These are phyloP conservation scores for Oscheius onirici DNA, from an alignment of 2,888 invertebrate species.

Conservation along the genomic window DNA sequence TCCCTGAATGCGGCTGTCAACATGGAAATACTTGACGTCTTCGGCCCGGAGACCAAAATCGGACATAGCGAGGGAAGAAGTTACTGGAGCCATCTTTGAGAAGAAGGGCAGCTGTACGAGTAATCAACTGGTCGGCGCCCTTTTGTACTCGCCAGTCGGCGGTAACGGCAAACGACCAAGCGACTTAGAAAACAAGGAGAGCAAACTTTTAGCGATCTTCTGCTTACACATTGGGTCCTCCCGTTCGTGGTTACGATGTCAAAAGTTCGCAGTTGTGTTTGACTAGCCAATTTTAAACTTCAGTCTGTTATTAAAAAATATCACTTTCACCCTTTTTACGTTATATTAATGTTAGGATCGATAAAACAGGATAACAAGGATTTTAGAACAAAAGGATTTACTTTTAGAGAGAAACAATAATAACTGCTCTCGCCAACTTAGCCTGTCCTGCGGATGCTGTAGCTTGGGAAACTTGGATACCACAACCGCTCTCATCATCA, in stretches of 20 bases:
- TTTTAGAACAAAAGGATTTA: too few species aligned
- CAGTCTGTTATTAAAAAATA: too few species aligned
- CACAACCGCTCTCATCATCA: too few species aligned
- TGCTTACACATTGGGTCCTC: neutral
- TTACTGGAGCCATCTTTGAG: constrained; percentile 31
- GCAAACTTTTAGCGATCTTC: constrained; percentile 21
- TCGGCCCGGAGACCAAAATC: constrained; percentile 60
- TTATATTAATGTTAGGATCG: too few species aligned
- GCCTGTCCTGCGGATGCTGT: too few species aligned
- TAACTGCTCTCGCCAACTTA: too few species aligned
- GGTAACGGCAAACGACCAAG: constrained; percentile 21
- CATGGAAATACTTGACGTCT: constrained; percentile 62
- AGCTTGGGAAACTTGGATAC: too few species aligned
- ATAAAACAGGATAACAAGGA: too few species aligned
- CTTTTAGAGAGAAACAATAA: too few species aligned
- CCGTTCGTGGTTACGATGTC: neutral
- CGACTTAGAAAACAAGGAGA: constrained; percentile 27
- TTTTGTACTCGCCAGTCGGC: constrained; percentile 2
- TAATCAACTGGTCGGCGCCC: constrained; percentile 13
- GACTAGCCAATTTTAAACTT: too few species aligned
- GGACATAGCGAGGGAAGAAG: constrained; percentile 48
- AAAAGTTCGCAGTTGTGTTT: too few species aligned
- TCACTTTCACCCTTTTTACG: too few species aligned
- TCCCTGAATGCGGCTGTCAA: constrained; percentile 61
- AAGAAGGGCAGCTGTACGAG: constrained; percentile 1